Base-by-base conservation (phyloP, 2,888 invertebrate genomes). In the Alcis repandata region DNA sequence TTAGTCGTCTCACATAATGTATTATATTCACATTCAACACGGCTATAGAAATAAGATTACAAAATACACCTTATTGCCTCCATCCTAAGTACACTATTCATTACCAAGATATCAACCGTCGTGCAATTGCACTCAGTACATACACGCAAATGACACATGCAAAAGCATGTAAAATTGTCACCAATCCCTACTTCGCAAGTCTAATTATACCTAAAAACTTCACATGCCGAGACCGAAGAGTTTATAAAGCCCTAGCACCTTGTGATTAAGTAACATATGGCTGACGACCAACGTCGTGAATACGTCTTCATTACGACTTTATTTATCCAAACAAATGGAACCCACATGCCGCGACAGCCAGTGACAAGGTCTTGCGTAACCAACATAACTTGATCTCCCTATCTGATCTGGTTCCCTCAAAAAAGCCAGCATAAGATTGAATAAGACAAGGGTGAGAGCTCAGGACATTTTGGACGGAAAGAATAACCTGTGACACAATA, bases 241-340 rank as follows among this genome's bases (percentile, higher is more conserved):
- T 15, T 49, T 51, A 51, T 49, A 56, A 40, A 69, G 71, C 63
- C 46, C 45, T 59, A 56, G 60, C 65, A 70, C 51, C 68, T 69
- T 64, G 58, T 71, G 63, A 73, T 66, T 67, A 72, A n/a, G 71
- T 71, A 74, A 75, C 90, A 90, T 90, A 84, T 90, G 90, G 86
- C 70, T 61, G 74, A 70, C 76, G 74, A 75, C 60, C 60, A 52
- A 70, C 76, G 80, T 78, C 80, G 81, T 84, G 81, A 80, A 83
- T 80, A 81, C 82, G 74, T 71, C 88, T 88, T 87, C 91, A 91
- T 91, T 80, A 81, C 82, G 74, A 71, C 88, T 88, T 87, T 91
- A 91, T 91, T 90, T 90, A 91, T 82, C 82, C 85, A 87, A 86
- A 89, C 91, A 90, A 92, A 89, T 90, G 91, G 82, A 75, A 75